Evolutionary conservation across 2,113 vertebrate genomes (phyloP).

Genomic region (Vidua macroura): DNA sequence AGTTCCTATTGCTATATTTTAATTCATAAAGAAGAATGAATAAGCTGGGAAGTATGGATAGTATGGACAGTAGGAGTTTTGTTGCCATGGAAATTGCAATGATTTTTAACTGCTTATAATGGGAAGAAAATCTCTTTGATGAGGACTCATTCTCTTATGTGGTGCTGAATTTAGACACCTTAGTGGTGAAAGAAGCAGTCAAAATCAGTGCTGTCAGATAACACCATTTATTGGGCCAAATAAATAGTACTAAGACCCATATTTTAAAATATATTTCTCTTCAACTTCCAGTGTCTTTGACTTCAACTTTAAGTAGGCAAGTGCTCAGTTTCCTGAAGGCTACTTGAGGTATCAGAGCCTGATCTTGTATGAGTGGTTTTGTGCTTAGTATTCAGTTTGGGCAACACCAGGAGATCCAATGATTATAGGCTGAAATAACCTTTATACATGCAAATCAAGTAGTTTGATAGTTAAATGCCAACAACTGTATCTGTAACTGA

Average conservation of each 20-base stretch:
- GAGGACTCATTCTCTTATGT: not conserved
- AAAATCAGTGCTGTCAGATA: not conserved
- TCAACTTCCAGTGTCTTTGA: not conserved
- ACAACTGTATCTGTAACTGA: not conserved
- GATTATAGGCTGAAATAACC: not conserved
- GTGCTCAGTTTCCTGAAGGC: not conserved
- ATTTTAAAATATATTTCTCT: not conserved
- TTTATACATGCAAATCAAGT: slow-evolving; percentile 14
- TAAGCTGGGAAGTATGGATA: not conserved
- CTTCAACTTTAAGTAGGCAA: not conserved
- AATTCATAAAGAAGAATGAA: not conserved
- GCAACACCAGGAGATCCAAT: not conserved
- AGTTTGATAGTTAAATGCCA: slow-evolving; percentile 9
- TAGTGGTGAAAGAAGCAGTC: not conserved
- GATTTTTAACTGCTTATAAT: not conserved
- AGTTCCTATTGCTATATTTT: not conserved
- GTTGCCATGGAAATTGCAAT: not conserved
- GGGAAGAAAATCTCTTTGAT: not conserved
- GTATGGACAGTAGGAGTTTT: not conserved
- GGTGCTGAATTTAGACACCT: not conserved
- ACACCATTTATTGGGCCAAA: not conserved
- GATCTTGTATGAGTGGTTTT: not conserved
- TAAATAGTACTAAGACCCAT: not conserved
- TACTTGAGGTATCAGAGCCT: not conserved
- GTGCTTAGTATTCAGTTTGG: not conserved